Percentiles rank a stretch among this genome's conserved stretches.
phyloP scores from a whole-genome alignment of 2,797 vertebrate species.

The Gallirallus australis region DNA sequence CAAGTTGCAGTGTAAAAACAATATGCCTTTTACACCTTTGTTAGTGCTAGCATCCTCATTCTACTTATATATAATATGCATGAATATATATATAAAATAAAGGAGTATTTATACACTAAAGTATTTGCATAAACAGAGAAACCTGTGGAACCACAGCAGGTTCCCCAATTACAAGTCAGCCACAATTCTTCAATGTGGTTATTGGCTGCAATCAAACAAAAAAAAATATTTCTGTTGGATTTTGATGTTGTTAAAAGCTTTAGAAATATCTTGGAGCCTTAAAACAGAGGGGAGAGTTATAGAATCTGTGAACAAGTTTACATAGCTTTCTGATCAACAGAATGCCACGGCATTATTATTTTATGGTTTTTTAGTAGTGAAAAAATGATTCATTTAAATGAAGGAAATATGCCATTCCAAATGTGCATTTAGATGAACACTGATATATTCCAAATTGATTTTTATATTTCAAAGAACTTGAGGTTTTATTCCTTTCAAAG shows the following conservation, averaged over 20 bases:
- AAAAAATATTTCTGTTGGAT: conserved; percentile 78
- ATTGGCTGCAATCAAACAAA: conserved; percentile 70
- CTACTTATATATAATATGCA: conserved; percentile 41
- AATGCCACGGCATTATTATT: background rate
- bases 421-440: background rate
- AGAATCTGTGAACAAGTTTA: conserved; percentile 35
- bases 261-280: conserved; percentile 26
- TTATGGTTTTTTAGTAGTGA: background rate
- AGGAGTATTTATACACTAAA: conserved; percentile 63
- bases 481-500: background rate
- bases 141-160: conserved; percentile 61
- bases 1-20: conserved; percentile 39
- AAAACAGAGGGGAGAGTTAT: background rate
- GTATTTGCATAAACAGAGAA: conserved; percentile 65
- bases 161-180: conserved; percentile 52
- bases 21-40: conserved; percentile 46
- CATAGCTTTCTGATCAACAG: background rate
- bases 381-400: background rate
- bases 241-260: conserved; percentile 51
- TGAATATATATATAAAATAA: conserved; percentile 59
- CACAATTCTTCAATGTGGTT: conserved; percentile 69
- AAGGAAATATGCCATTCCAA: background rate
- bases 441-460: conserved; percentile 1
- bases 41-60: conserved; percentile 48
- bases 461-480: background rate